Evolutionary conservation across 2,113 vertebrate species (phyloP).

Genomic region (Smithornis capensis): DNA sequence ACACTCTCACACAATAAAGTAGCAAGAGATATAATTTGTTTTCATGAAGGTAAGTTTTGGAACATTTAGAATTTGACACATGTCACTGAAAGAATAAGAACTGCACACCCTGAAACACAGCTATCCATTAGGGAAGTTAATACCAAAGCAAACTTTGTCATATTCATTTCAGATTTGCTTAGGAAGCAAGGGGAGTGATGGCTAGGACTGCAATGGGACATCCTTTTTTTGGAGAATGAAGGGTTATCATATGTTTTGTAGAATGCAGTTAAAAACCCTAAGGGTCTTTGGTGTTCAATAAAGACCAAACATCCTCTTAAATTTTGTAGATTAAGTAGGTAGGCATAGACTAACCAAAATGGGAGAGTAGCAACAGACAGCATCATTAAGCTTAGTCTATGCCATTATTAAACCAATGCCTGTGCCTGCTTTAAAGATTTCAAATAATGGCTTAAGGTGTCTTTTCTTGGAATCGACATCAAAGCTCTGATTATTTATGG

Average conservation of each 20-base stretch:
- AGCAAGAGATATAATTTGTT: not conserved
- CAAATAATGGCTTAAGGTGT: not conserved
- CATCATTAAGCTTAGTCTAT: not conserved
- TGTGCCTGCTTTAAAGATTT: not conserved
- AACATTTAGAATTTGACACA: not conserved
- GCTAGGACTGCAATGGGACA: not conserved
- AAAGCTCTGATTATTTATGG: not conserved
- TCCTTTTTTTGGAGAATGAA: not conserved
- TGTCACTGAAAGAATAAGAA: not conserved
- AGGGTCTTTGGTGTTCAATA: not conserved
- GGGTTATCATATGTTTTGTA: not conserved
- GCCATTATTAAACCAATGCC: not conserved
- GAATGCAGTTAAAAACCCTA: not conserved
- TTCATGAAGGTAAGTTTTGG: not conserved
- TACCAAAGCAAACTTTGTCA: not conserved
- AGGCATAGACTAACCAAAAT: not conserved
- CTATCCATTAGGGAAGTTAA: not conserved
- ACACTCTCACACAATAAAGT: not conserved
- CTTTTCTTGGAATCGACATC: not conserved
- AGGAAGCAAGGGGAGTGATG: not conserved
- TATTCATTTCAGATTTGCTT: not conserved
- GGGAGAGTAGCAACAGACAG: not conserved
- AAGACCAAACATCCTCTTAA: not conserved
- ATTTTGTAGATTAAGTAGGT: not conserved
- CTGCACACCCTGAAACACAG: not conserved